These are phyloP conservation scores for Podotricha telesiphe DNA, from an alignment of 2,888 invertebrate species.

Conservation along the genomic window DNA sequence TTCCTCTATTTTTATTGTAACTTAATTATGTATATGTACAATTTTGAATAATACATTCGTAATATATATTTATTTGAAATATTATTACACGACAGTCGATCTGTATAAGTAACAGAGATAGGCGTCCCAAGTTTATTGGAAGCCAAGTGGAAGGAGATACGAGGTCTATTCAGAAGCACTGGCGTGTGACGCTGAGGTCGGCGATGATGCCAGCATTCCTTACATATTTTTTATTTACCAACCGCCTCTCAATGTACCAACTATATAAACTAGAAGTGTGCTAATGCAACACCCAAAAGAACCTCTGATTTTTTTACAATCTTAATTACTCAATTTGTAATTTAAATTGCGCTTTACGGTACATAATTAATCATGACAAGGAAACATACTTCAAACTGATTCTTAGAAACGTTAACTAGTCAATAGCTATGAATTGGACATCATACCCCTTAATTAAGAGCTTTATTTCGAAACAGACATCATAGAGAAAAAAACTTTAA, in stretches of 20 bases:
- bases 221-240: conserved; percentile 58
- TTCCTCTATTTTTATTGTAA: conserved; percentile 5
- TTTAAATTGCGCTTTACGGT: conserved; percentile 32
- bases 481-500: not conserved
- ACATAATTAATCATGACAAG: conserved; percentile 33
- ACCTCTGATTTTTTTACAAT: conserved; percentile 26
- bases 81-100: conserved; percentile 5
- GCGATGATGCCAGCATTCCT: conserved; percentile 77
- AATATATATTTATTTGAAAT: not conserved
- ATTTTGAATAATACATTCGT: not conserved
- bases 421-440: conserved; percentile 10
- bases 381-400: conserved; percentile 27
- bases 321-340: conserved; percentile 38
- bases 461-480: conserved; percentile 5
- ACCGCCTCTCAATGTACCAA: conserved; percentile 15
- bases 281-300: conserved; percentile 25
- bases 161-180: conserved; percentile 76
- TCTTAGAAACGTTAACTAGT: conserved; percentile 29
- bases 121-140: conserved; percentile 39
- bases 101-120: conserved; percentile 11
- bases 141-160: conserved; percentile 52
- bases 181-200: conserved; percentile 81
- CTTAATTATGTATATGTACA: conserved; percentile 10
- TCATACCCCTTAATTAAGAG: conserved; percentile 20
- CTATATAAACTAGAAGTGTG: conserved; percentile 7